Percentiles rank a stretch among this genome's conserved stretches.
phyloP scores from a whole-genome alignment of 1,140 invertebrate species.

The Tetramorium parvispinum region DNA sequence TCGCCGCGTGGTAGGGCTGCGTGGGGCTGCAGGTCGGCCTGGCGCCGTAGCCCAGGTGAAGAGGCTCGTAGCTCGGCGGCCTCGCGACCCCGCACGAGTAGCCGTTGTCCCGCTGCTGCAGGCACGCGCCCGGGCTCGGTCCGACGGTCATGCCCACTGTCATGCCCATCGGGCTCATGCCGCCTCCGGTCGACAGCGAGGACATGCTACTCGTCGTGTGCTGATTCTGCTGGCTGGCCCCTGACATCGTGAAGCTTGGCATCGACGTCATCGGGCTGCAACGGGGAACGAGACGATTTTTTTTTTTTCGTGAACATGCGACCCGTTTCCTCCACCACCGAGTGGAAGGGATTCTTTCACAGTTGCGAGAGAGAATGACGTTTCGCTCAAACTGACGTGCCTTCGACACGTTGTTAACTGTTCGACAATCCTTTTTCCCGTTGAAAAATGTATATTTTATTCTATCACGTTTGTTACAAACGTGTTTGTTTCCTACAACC shows the following conservation, averaged over 20 bases:
- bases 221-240: constrained; percentile 79
- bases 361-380: neutral
- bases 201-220: constrained; percentile 82
- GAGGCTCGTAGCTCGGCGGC: constrained; percentile 88
- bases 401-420: no score
- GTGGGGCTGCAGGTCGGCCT: constrained; percentile 89
- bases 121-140: constrained; percentile 87
- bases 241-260: constrained; percentile 86
- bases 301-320: no score
- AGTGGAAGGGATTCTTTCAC: neutral
- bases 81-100: constrained; percentile 89
- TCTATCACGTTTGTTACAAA: no score
- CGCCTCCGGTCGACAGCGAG: constrained; percentile 81
- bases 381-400: no score
- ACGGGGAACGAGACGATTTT: neutral
- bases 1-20: constrained; percentile 87
- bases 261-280: constrained; percentile 87
- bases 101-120: constrained; percentile 89
- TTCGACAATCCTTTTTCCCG: no score
- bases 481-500: no score
- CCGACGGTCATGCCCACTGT: constrained; percentile 85
- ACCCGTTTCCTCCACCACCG: no score
- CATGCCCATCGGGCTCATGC: constrained; percentile 86
- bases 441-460: no score
- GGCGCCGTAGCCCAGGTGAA: constrained; percentile 89